Evolutionary conservation across 2,113 vertebrate species (phyloP), one percentile per base, ranked within the genome.

Genomic region (Grammomys surdaster): DNA sequence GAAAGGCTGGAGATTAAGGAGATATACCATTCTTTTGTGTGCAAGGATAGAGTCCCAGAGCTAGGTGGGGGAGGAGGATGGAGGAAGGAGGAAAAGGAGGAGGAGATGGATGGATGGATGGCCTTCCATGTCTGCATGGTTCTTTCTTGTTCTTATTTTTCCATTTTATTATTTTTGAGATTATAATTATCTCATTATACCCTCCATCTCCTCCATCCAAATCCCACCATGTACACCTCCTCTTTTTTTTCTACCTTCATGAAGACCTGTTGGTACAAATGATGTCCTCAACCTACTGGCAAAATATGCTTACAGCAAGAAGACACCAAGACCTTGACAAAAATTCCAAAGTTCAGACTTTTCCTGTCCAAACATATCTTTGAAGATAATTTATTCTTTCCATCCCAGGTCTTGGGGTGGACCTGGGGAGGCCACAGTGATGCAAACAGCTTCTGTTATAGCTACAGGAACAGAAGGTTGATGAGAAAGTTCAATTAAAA

Each of bases 401-500:
- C 48, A 92, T 46, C 36, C 67, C 4, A 88, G 93, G 84, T 60
- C 95, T 97, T 93, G 77, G 87, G 63, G 63, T 65, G 4, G 40
- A 20, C 40, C 46, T 14, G 58, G 76, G 13, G 95, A 93, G 95
- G 90, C 90, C 93, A 56, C 82, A 72, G 97, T 33, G 72, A 75
- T 90, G 63, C 70, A 75, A 76, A 73, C 33, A 31, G 8, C 72
- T 28, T 54, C 7, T 92, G 90, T 89, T 92, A 97, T 70, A 84
- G 75, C 95, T 96, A 92, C 43, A 9, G 97, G 75, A 76, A 84
- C 93, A 97, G 77, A 88, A 97, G 96, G 94, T 94, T 90, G 95
- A 69, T 93, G 95, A 82, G 95, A 97, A 97, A 95, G 93, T 97
- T 98, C 98, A 97, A 94, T 98, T 98, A 98, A 97, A 92, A 97